Percentiles rank a stretch among this genome's conserved stretches.
phyloP scores from a whole-genome alignment of 2,797 vertebrate species.

The Notolepis coatsorum region DNA sequence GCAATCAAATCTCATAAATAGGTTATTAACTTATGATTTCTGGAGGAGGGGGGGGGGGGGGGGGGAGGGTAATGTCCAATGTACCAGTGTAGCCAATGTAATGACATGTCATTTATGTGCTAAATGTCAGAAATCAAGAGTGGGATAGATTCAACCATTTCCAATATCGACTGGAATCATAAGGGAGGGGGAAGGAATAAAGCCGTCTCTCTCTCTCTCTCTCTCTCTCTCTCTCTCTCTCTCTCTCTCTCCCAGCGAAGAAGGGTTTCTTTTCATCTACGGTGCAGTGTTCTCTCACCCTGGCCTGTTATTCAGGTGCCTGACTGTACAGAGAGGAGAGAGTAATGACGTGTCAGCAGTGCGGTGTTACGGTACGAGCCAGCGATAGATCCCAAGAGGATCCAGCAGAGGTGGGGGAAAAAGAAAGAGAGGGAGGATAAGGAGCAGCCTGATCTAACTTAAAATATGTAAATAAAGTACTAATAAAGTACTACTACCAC shows the following conservation, averaged over 20 bases:
- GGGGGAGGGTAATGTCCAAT: background rate
- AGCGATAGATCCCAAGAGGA: no score
- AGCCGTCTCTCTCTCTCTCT: background rate
- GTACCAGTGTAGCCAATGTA: background rate
- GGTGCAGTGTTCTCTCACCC: background rate
- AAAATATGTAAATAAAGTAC: no score
- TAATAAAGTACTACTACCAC: no score
- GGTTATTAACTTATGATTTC: constrained; percentile 8
- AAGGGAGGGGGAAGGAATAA: background rate
- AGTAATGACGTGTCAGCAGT: constrained; percentile 1
- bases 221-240: no score
- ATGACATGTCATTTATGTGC: constrained; percentile 21
- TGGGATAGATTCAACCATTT: constrained; percentile 13
- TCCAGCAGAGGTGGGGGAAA: no score
- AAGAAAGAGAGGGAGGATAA: no score
- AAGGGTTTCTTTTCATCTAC: constrained; percentile 31
- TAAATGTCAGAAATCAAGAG: constrained; percentile 6
- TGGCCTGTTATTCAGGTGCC: constrained; percentile 1
- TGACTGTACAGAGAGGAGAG: background rate
- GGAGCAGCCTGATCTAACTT: no score
- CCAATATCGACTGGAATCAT: constrained; percentile 17
- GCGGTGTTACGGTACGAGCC: no score
- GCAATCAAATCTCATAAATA: constrained; percentile 42
- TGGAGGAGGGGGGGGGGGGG: no score
- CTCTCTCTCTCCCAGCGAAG: background rate